Evolutionary conservation across 2,113 vertebrate genomes (phyloP).

Genomic region (Butorides virescens): DNA sequence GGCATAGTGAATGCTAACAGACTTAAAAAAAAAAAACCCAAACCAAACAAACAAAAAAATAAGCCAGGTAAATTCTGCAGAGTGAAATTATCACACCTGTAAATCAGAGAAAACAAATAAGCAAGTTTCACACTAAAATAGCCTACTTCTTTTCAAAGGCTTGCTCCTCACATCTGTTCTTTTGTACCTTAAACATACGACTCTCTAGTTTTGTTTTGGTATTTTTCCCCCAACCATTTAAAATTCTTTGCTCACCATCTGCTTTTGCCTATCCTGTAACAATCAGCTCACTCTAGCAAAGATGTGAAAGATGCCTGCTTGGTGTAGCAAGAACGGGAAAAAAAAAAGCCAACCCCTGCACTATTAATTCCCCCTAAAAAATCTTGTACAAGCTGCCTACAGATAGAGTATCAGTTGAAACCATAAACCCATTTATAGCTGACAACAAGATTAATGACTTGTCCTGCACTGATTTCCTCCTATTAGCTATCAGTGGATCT

Average conservation of each 20-base stretch:
- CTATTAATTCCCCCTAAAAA: slow-evolving; percentile 70
- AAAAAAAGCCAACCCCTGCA: slow-evolving; percentile 10
- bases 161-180: slow-evolving; percentile 53
- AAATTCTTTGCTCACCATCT: slow-evolving; percentile 75
- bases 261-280: slow-evolving; percentile 64
- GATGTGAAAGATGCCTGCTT: slow-evolving; percentile 57
- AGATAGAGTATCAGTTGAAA: slow-evolving; percentile 87
- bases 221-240: slow-evolving; percentile 52
- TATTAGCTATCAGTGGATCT: slow-evolving; percentile 83
- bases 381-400: slow-evolving; percentile 75
- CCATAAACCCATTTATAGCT: slow-evolving; percentile 88
- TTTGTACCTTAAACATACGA: slow-evolving; percentile 38
- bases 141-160: slow-evolving; percentile 44
- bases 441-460: slow-evolving; percentile 96
- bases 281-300: slow-evolving; percentile 64
- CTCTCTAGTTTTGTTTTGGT: slow-evolving; percentile 49
- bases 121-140: slow-evolving; percentile 39
- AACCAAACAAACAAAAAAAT: background rate
- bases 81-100: slow-evolving; percentile 33
- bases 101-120: slow-evolving; percentile 66
- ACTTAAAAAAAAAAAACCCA: slow-evolving; percentile 23
- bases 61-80: slow-evolving; percentile 42
- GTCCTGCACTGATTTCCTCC: slow-evolving; percentile 82
- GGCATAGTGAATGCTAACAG: slow-evolving; percentile 40
- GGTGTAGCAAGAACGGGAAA: slow-evolving; percentile 48